Evolutionary conservation across 2,113 vertebrate genomes (phyloP).

Genomic region (Prunella himalayana): DNA sequence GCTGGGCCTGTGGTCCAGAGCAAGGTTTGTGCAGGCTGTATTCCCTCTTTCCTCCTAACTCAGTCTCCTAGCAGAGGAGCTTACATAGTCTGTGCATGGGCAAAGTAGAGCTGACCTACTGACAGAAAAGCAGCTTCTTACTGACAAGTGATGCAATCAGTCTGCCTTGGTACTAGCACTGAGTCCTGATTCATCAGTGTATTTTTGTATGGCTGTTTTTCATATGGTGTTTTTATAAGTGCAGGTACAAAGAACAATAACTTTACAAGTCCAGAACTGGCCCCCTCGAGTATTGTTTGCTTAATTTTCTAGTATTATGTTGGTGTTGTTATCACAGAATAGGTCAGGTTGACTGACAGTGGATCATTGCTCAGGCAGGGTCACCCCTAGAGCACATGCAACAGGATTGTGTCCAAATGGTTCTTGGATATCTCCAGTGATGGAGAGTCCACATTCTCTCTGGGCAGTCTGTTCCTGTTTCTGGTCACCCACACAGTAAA

Average conservation of each 20-base stretch:
- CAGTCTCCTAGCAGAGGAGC: background rate
- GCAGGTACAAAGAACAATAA: background rate
- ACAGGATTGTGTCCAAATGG: background rate
- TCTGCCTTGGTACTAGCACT: background rate
- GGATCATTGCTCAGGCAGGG: background rate
- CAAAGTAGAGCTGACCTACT: background rate
- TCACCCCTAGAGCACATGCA: background rate
- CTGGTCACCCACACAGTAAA: accelerated
- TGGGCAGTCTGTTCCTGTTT: background rate
- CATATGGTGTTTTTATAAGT: background rate
- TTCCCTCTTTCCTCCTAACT: background rate
- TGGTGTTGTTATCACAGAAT: background rate
- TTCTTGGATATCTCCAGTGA: background rate
- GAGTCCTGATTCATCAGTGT: background rate
- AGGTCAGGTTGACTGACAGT: background rate
- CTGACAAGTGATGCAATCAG: background rate
- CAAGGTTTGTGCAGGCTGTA: background rate
- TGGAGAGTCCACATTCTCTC: background rate
- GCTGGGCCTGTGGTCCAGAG: no score
- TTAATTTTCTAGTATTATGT: background rate
- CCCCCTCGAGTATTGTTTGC: background rate
- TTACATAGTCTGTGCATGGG: background rate
- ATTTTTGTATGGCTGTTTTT: background rate
- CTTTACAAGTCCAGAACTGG: background rate
- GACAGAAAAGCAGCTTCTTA: background rate